Evolutionary conservation across 2,888 invertebrate species (phyloP).

Genomic region (Temnothorax rugatulus): DNA sequence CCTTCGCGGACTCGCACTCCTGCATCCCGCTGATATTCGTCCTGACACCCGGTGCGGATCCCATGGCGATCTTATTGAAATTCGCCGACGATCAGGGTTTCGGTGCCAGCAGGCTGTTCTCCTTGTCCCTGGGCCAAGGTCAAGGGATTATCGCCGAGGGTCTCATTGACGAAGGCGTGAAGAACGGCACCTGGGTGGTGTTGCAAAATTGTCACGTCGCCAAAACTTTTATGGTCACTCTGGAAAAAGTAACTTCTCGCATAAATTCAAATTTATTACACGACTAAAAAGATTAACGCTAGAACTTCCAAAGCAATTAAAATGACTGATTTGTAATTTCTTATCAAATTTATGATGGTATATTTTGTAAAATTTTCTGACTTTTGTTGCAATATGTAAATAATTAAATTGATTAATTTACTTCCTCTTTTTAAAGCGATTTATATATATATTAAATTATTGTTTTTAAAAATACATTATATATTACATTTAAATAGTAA

Average conservation of each 20-base stretch:
- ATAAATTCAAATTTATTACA: not conserved
- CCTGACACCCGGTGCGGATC: conserved; percentile 97
- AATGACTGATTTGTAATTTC: not conserved
- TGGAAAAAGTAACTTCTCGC: conserved; percentile 91
- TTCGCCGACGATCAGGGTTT: conserved; percentile 97
- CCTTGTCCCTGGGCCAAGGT: conserved; percentile 96
- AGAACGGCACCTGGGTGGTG: conserved; percentile 96
- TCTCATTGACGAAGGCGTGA: conserved; percentile 94
- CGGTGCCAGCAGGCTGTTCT: conserved; percentile 91
- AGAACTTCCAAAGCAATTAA: not conserved
- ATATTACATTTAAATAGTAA: not conserved
- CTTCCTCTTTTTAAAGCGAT: not conserved
- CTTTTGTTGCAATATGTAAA: not conserved
- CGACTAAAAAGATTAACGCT: not conserved
- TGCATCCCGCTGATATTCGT: conserved; percentile 96
- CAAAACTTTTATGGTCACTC: conserved; percentile 96
- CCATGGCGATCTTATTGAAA: conserved; percentile 95
- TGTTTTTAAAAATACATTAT: not conserved
- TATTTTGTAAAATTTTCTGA: not conserved
- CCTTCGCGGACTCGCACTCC: conserved; percentile 94
- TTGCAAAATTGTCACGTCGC: conserved; percentile 98
- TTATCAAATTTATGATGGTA: not conserved
- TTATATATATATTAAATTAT: not conserved
- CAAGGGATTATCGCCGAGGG: conserved; percentile 96
- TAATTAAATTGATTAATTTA: not conserved